A percentile compares a stretch with the other conserved stretches of the same genome.
Conservation (phyloP, 2,888 invertebrate genomes). For the Harpalus rubripes region DNA sequence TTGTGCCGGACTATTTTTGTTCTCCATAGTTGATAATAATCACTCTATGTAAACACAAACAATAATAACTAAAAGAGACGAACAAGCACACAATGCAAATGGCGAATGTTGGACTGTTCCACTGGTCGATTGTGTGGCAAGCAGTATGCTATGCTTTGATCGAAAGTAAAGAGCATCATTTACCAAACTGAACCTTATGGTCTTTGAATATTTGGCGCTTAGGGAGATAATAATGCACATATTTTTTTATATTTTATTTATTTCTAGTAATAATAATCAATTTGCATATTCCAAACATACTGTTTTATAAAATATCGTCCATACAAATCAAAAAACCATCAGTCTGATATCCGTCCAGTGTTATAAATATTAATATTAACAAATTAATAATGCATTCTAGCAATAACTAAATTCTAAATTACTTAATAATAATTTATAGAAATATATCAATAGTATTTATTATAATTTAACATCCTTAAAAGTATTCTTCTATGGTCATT, state of each 20-base stretch:
- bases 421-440: background rate
- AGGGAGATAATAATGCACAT: background rate
- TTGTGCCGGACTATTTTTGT: slow-evolving; percentile 70
- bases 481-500: background rate
- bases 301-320: too few relatives aligned
- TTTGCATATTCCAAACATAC: too few relatives aligned
- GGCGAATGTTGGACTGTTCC: slow-evolving; percentile 76
- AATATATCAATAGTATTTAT: background rate
- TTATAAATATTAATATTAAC: background rate
- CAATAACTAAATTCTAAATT: background rate
- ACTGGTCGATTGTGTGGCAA: slow-evolving; percentile 77
- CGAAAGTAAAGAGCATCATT: slow-evolving; percentile 46
- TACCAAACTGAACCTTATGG: background rate
- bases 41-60: slow-evolving; percentile 73
- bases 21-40: slow-evolving; percentile 74
- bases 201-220: background rate
- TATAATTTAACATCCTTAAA: background rate
- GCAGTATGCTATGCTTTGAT: slow-evolving; percentile 33
- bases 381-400: background rate
- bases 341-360: background rate
- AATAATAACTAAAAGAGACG: slow-evolving; percentile 74
- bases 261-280: background rate
- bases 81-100: slow-evolving; percentile 75
- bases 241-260: background rate
- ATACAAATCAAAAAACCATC: too few relatives aligned